Base-by-base conservation (phyloP, 2,113 vertebrate genomes). In the Falcunculus frontatus region DNA sequence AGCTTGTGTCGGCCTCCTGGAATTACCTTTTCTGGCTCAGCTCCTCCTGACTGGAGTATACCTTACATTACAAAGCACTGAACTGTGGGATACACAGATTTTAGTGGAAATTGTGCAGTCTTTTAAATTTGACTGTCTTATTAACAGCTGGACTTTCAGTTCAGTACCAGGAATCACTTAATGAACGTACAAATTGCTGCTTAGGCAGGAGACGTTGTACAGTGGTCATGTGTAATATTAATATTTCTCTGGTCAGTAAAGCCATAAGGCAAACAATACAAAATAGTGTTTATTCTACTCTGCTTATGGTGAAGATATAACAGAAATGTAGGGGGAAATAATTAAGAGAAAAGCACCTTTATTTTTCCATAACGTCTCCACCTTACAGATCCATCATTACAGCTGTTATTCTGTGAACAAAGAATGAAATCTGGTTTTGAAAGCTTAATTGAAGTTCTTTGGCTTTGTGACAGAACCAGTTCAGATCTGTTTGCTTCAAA, bases 381-480 rank as follows among this genome's bases (percentile, higher is more conserved):
- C 50, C 15, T 42, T 62, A 35, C 16, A 77, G 18, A 65, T 50
- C 53, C 68, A 79, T 49, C 55, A 35, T 35, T 56, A 39, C 27
- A 65, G 20, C 25, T 70, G 46, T 64, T 82, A 68, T 16, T 68
- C 68, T 22, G 18, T 13, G 37, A 84, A 33, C 30, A 89, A 56
- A 50, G 41, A 70, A 27, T 35, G n/a, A 92, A 69, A 72, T 26
- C 46, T 44, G 52, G 30, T 47, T 84, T 49, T 89, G 23, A 53
- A 94, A 85, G 10, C 47, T 83, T n/a, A 88, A 85, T 37, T 80
- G 50, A 83, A 74, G 55, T 57, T 89, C 81, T 72, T 53, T 56
- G 14, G 33, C 21, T 69, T 87, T 37, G 37, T 69, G 89, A 80
- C 37, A 77, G 67, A 84, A 65, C 15, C 37, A 70, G n/a, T 77